These are phyloP conservation scores for Athalia rosae DNA, from an alignment of 2,888 invertebrate species.

Conservation along the genomic window DNA sequence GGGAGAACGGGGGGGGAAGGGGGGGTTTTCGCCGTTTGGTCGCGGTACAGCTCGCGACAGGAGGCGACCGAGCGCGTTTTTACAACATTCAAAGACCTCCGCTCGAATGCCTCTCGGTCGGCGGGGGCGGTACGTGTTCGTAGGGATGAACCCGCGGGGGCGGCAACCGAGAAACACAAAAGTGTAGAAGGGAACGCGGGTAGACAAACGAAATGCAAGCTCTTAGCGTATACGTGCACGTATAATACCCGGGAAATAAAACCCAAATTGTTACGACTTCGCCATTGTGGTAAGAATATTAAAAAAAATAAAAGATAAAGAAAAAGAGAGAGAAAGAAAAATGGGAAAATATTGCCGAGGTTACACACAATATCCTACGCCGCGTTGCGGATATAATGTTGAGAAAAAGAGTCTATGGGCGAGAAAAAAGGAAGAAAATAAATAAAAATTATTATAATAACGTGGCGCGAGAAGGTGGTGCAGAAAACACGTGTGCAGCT, in stretches of 20 bases:
- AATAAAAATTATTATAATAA: background rate
- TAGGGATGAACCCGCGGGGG: background rate
- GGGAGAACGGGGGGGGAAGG: too few species aligned
- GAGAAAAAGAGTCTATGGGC: too few species aligned
- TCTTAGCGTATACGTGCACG: constrained; percentile 16
- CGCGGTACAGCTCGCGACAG: background rate
- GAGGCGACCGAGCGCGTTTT: background rate
- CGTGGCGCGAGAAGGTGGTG: background rate
- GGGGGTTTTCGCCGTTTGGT: too few species aligned
- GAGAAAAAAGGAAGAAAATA: too few species aligned
- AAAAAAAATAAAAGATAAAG: background rate
- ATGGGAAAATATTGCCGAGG: too few species aligned
- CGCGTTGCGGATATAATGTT: too few species aligned
- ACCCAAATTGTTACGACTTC: constrained; percentile 39
- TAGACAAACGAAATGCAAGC: constrained; percentile 27
- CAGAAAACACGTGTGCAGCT: constrained; percentile 11
- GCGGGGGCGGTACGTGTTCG: too few species aligned
- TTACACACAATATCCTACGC: too few species aligned
- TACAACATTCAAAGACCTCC: constrained; percentile 19
- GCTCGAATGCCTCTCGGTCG: constrained; percentile 26
- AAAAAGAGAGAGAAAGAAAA: background rate
- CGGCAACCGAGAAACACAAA: background rate
- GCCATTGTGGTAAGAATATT: constrained; percentile 39
- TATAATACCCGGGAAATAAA: constrained; percentile 24
- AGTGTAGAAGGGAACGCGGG: constrained; percentile 4